Evolutionary conservation across 2,113 vertebrate species (phyloP), one percentile per base, ranked within the genome.

Genomic region (Cottus gobio): DNA sequence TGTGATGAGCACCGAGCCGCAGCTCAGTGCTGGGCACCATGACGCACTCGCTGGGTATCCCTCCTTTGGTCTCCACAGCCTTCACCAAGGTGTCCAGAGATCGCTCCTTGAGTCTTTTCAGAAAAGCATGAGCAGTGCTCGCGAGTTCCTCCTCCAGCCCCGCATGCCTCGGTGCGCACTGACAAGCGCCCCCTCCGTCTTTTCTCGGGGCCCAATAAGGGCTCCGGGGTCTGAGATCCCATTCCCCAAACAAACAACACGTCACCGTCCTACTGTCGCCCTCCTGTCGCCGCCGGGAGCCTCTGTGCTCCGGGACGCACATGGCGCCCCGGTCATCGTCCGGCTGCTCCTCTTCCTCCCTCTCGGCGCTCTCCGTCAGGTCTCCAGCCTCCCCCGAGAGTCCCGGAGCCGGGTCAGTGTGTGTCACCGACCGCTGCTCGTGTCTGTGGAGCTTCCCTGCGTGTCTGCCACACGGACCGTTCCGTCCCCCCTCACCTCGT

Each of bases 71-170:
- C 94, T 99, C 97, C 83, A 99, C 96, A 39, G 96, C 96, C 91
- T 96, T 96, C 92, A 96, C 89, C 91, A 99, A 91, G 79, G 94
- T 93, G 89, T 97, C 96, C 87, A 99, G 94, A 65, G 95, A 93
- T 80, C 95, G 95, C 92, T 99, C 97, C 92, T 97, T 97, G 64
- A 99, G 95, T 91, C 95, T 95, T 91, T 98, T 97, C 69, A 99
- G 90, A 87, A 99, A 95, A 60, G 94, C 93, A 83, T 97, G 96
- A 63, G 96, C 96, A 75, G 94, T 93, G 61, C 95, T 93, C 85
- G 96, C 95, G n/a, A 97, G 95, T 80, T 98, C 97, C 85, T 69
- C 93, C 65, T 91, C 95, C 85, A 87, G 75, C 28, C 62, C 80
- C 30, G 54, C 66, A 1, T 79, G 87, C 31, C 77, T 85, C 60